Conservation (phyloP, 2,113 vertebrate genomes). For the Platycercus adscitus region DNA sequence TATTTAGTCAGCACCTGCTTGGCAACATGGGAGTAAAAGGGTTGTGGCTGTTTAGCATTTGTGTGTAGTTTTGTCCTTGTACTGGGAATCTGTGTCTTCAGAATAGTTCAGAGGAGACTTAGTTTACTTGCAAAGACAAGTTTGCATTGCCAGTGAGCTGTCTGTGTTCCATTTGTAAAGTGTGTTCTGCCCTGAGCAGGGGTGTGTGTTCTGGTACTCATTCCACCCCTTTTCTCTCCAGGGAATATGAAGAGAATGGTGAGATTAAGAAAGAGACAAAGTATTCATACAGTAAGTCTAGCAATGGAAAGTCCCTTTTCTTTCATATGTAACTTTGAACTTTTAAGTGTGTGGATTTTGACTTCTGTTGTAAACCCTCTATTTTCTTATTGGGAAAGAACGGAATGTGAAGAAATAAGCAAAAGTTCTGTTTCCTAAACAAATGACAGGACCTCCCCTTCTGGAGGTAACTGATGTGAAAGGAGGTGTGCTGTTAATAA, state of each 20-base stretch:
- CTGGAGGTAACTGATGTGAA: neutral
- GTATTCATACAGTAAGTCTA: conserved; percentile 91
- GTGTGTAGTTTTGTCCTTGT: neutral
- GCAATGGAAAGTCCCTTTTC: neutral
- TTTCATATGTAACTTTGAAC: neutral
- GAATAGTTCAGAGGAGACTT: neutral
- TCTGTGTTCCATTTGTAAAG: neutral
- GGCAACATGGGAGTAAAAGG: neutral
- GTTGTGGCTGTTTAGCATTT: neutral
- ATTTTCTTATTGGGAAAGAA: neutral
- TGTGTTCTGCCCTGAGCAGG: neutral
- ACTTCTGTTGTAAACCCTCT: neutral
- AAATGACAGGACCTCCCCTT: neutral
- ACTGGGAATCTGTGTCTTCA: neutral
- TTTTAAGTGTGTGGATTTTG: neutral
- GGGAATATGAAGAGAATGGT: conserved; percentile 89
- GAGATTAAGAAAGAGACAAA: conserved; percentile 91
- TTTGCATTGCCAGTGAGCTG: neutral
- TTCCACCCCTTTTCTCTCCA: conserved; percentile 53
- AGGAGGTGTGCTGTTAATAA: neutral
- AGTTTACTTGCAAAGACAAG: neutral
- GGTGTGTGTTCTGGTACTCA: neutral
- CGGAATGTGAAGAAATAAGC: neutral
- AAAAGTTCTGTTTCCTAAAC: neutral
- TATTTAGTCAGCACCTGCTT: neutral